Evolutionary conservation across 2,113 vertebrate genomes (phyloP), one percentile per base, ranked within the genome.

Genomic region (Oriolus oriolus): DNA sequence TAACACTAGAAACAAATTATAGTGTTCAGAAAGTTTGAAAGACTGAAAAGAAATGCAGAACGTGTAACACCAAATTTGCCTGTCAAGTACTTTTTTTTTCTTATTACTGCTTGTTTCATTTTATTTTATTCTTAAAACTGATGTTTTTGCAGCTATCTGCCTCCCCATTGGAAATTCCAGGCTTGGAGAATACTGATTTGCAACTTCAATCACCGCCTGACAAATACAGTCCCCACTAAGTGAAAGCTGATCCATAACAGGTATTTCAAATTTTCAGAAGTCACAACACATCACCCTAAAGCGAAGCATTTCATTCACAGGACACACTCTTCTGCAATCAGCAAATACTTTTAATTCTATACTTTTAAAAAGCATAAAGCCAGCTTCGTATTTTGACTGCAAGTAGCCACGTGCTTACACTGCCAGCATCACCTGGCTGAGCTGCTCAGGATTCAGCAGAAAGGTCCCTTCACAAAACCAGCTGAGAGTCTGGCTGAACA

Each of bases 11-110:
- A 98, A 98, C 97, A 98, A 98, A 98, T 98, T 98, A 98, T 49
- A 98, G 98, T 98, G 98, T 97, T 98, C 98, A 98, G 96, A 91
- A 98, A 98, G 96, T 98, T 93, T 98, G 98, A 98, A 97, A 94
- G 97, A 97, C 97, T 97, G 94, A 96, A 97, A 96, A 98, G 97
- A 97, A 97, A 98, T 97, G 96, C 94, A 98, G 95, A 96, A 96
- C 1, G 84, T 97, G 66, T 87, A 98, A 98, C 97, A 98, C 93
- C 97, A 98, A 98, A 98, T 98, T 98, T 98, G 96, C 97, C 98
- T 98, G 98, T 98, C 98, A 98, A 96, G 94, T 78, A 89, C 73
- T 97, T 97, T 98, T 97, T 98, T 97, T 97, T 90, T 91, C 78
- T 97, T 97, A 98, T 97, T 97, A 96, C 93, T 92, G 94, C 97